These are phyloP conservation scores for Lycodopsis pacificus DNA, from an alignment of 2,797 vertebrate genomes.

Conservation along the genomic window DNA sequence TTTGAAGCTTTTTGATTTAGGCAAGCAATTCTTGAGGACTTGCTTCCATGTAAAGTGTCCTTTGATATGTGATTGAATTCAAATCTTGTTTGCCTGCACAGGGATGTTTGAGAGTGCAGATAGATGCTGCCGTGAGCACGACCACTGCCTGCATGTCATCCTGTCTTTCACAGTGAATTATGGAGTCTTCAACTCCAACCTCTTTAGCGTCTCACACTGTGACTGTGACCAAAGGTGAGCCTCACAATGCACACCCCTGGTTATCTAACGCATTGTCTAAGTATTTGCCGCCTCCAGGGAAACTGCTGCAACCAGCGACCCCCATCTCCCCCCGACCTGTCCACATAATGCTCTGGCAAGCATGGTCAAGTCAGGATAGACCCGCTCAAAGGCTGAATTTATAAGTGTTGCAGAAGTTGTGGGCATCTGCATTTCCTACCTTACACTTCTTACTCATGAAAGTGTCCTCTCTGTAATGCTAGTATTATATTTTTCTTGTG, in stretches of 20 bases:
- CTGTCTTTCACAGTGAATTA: constrained; percentile 84
- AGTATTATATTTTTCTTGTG: background rate
- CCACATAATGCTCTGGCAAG: background rate
- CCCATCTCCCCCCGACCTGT: constrained; percentile 4
- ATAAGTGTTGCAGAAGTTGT: background rate
- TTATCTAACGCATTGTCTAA: background rate
- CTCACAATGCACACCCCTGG: background rate
- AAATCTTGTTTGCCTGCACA: constrained; percentile 45
- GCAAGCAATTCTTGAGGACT: background rate
- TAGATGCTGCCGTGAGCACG: constrained; percentile 92
- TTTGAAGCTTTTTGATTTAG: constrained; percentile 20
- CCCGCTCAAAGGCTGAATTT: background rate
- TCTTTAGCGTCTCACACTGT: constrained; percentile 91
- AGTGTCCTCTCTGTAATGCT: constrained; percentile 9
- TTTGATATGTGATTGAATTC: constrained; percentile 7
- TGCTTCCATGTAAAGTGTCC: background rate
- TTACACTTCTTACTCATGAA: background rate
- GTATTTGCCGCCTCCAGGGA: constrained; percentile 24
- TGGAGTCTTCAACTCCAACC: constrained; percentile 88
- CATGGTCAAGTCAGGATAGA: constrained; percentile 15
- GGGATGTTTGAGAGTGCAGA: constrained; percentile 87
- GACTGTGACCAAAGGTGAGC: constrained; percentile 88
- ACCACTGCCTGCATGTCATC: constrained; percentile 87
- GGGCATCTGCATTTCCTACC: background rate
- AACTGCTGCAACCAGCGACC: constrained; percentile 30